These are phyloP conservation scores for Hydra vulgaris DNA, from an alignment of 30 jellyfish, hydroid and myxozoan genomes.

Conservation along the genomic window DNA sequence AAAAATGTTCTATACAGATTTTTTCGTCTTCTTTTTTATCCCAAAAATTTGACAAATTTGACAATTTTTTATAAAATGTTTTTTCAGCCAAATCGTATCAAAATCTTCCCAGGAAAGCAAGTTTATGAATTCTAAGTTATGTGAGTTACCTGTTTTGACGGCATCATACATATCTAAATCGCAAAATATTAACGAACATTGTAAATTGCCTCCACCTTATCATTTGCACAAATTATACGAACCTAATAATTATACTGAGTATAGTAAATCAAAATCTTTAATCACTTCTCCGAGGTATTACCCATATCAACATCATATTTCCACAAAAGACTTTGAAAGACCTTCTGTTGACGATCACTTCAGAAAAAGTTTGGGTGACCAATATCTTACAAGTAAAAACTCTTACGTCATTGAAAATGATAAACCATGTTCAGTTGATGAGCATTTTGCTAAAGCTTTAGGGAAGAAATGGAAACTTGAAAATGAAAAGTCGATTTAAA, in stretches of 20 bases:
- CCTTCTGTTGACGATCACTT: constrained; percentile 98
- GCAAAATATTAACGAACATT: background rate
- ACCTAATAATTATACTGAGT: background rate
- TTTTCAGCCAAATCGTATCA: background rate
- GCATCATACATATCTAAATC: background rate
- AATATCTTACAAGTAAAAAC: constrained; percentile 18
- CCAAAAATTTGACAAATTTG: too few species aligned
- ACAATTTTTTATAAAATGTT: background rate
- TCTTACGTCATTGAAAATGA: constrained; percentile 14
- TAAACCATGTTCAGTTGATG: constrained; percentile 86
- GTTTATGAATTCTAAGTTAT: background rate
- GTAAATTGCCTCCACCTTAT: background rate
- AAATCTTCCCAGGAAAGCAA: background rate
- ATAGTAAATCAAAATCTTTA: background rate
- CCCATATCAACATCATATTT: background rate
- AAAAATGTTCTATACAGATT: too few species aligned
- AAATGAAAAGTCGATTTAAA: constrained; percentile 28
- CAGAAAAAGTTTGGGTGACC: constrained; percentile 76
- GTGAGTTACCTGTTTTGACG: background rate
- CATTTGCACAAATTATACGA: background rate
- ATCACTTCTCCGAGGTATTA: background rate
- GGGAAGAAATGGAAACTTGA: constrained; percentile 81
- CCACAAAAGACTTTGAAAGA: constrained; percentile 61
- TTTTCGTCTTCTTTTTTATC: too few species aligned
- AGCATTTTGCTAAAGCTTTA: constrained; percentile 91